Evolutionary conservation across 2,113 vertebrate genomes (phyloP), one percentile per base, ranked within the genome.

Genomic region (Oncorhynchus kisutch): DNA sequence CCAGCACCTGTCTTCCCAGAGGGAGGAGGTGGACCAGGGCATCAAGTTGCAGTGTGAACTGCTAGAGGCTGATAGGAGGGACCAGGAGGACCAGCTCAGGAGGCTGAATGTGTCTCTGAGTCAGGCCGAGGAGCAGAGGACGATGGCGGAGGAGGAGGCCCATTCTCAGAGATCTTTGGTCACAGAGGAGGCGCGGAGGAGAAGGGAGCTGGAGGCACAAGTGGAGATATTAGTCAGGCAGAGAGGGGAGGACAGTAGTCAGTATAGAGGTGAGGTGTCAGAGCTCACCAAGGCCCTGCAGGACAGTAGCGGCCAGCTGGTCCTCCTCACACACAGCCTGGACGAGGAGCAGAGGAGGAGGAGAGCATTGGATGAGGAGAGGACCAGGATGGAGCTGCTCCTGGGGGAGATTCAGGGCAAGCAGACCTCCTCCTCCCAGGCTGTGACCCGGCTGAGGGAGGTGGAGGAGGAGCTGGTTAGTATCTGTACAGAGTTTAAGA

Each of bases 271-370:
- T 81, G 94, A 96, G 0, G 90, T 97, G 3, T 94, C 94, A 16
- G 93, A 94, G 45, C 90, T 93, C 22, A 93, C 91, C 73, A 95
- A 93, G 79, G 91, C 88, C 0, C 94, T 98, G 79, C 92, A 97
- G 82, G 96, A 98, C 22, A 96, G 95, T 83, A 95, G 86, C 75
- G 93, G 92, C 68, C 94, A 97, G 87, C 92, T 98, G 3, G 93
- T 92, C 51, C 92, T 93, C 60, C 60, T 96, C 66, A 95, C 91
- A 48, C 95, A 95, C 70, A 90, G 93, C 82, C 82, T 96, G 22
- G 96, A 97, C 9, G 95, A 96, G 70, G 96, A 98, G 87, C 88
- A 85, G 3, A 94, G 90, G 22, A 93, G 95, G 78, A 94, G 93
- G 18, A 94, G 91, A 79, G 91, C 92, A 64, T 54, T 92, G 80